Evolutionary conservation across 2,888 invertebrate genomes (phyloP), one percentile per base, ranked within the genome.

Genomic region (Drosophila mimica): DNA sequence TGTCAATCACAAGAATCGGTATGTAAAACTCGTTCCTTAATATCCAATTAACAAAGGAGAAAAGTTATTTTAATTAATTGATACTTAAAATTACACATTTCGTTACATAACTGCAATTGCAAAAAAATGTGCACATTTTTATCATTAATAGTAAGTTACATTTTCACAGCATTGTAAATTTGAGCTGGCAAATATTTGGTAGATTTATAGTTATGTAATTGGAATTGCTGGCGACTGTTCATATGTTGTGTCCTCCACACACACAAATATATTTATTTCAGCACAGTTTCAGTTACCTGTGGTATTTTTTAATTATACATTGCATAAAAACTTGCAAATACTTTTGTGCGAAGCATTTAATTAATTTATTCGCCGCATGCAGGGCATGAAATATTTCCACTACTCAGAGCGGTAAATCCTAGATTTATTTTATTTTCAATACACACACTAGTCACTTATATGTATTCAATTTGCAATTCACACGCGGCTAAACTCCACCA

Each of bases 301-400:
- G 71, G 64, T 36, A 71, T 67, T 71, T 71, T 80, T 59, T 76
- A 76, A 76, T 76, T 80, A 68, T 40, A 80, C 61, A 71, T 66
- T 46, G 31, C 51, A 52, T 20, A 63, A 79, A 77, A 57, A 70
- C 33, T 65, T 74, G 33, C n/a, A 48, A 40, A 11, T 33, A 63
- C 11, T 17, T 38, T 28, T 20, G 36, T 7, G 53, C 62, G 15
- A 59, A 70, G 71, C 83, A 88, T 88, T 83, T 73, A 83, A 81
- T 83, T 89, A 87, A 82, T 76, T 85, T 74, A 66, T 62, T 63
- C 54, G 75, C 74, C 68, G 31, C 74, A 74, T 57, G 59, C 66
- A 81, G 73, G 67, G 70, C 53, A 74, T 46, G 8, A 25, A 88
- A 83, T 85, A 70, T 79, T 88, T 71, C 75, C 82, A 72, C 78